These are phyloP conservation scores for Dendrocincla tyrannina DNA, from an alignment of 2,797 vertebrate genomes.

Conservation along the genomic window DNA sequence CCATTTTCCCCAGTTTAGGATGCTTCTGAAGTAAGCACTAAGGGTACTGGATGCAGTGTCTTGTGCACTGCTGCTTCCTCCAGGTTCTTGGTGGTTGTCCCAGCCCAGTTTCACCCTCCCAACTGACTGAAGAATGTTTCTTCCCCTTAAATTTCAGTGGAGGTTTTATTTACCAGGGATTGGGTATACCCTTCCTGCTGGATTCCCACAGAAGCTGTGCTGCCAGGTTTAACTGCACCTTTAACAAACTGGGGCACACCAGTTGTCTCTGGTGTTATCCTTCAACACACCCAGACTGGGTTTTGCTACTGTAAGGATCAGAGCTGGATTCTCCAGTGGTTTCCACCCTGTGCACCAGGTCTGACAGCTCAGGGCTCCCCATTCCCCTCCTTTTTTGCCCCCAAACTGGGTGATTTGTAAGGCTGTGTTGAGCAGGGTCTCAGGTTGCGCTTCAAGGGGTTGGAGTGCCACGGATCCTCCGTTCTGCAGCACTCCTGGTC, in stretches of 20 bases:
- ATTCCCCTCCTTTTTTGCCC: fast-evolving
- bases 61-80: not conserved
- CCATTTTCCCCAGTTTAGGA: not conserved
- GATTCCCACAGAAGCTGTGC: not conserved
- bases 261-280: not conserved
- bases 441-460: fast-evolving
- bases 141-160: not conserved
- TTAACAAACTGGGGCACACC: not conserved
- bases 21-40: not conserved
- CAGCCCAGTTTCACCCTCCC: not conserved
- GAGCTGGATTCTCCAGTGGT: not conserved
- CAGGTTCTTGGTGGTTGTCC: not conserved
- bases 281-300: not conserved
- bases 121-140: not conserved
- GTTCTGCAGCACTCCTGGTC: fast-evolving
- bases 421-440: fast-evolving
- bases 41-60: not conserved
- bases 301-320: fast-evolving
- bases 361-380: not conserved
- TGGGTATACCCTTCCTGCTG: not conserved
- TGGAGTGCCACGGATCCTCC: not conserved
- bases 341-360: fast-evolving
- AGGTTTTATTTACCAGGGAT: not conserved
- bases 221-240: not conserved
- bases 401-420: not conserved